Evolutionary conservation across 2,797 vertebrate genomes (phyloP).

Genomic region (Smutsia gigantea): DNA sequence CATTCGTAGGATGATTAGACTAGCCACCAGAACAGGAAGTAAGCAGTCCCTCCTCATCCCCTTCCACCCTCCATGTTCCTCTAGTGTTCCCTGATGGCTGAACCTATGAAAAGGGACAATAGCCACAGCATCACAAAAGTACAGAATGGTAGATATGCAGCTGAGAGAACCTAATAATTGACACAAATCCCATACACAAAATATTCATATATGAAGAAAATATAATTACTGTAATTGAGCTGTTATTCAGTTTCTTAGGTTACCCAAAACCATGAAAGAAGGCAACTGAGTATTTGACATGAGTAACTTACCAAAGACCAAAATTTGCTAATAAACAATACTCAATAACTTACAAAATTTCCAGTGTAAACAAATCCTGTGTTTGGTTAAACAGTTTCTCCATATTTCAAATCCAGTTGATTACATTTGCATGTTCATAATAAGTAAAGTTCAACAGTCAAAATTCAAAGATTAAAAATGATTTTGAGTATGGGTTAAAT

Average conservation of each 20-base stretch:
- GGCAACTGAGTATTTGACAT: not conserved
- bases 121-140: not conserved
- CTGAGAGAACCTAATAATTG: not conserved
- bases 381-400: not conserved
- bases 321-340: not conserved
- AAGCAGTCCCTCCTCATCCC: not conserved
- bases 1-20: not conserved
- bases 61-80: not conserved
- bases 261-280: not conserved
- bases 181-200: not conserved
- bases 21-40: not conserved
- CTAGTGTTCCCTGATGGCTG: not conserved
- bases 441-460: not conserved
- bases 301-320: not conserved
- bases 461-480: slow-evolving; percentile 46
- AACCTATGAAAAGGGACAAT: not conserved
- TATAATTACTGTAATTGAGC: not conserved
- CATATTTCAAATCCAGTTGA: not conserved
- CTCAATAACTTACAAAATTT: not conserved
- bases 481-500: slow-evolving; percentile 40
- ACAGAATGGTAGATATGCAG: not conserved
- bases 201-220: not conserved
- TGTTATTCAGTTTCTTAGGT: not conserved
- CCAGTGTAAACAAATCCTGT: not conserved
- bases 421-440: not conserved